These are phyloP conservation scores for Mythimna albipuncta DNA, from an alignment of 2,888 invertebrate genomes.

Conservation along the genomic window DNA sequence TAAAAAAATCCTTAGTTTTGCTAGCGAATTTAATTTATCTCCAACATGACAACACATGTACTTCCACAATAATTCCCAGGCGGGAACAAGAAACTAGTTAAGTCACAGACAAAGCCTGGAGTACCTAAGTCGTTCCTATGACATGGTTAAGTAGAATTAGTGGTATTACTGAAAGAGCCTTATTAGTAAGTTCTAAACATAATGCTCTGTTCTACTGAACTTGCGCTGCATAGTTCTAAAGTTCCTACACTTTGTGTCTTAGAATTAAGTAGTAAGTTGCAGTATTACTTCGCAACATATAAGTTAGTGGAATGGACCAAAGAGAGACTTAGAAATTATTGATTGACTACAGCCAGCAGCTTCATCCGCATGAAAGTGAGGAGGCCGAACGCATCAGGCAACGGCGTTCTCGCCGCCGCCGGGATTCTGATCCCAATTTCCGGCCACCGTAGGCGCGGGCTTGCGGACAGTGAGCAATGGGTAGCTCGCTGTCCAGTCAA, in stretches of 20 bases:
- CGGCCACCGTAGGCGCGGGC: too few relatives aligned
- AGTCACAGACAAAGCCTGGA: conserved; percentile 15
- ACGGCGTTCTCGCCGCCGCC: too few relatives aligned
- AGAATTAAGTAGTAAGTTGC: conserved; percentile 6
- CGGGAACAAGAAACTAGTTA: conserved; percentile 26
- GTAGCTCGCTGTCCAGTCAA: too few relatives aligned
- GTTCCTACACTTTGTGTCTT: conserved; percentile 17
- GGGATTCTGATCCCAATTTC: too few relatives aligned
- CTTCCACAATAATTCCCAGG: conserved; percentile 1
- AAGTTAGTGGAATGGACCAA: neutral
- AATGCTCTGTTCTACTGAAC: conserved; percentile 36
- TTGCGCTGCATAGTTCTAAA: conserved; percentile 20
- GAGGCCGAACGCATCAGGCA: too few relatives aligned
- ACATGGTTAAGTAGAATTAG: conserved; percentile 52
- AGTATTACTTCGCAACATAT: neutral
- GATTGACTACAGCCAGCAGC: too few relatives aligned
- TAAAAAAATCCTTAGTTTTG: too few relatives aligned
- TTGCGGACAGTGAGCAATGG: too few relatives aligned
- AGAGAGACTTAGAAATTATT: neutral
- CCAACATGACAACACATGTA: neutral
- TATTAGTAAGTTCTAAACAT: conserved; percentile 53
- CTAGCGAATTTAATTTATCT: neutral
- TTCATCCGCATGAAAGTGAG: too few relatives aligned
- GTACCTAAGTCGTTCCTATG: conserved; percentile 30
- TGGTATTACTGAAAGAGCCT: conserved; percentile 45